Evolutionary conservation across 2,113 vertebrate genomes (phyloP), one percentile per base, ranked within the genome.

Genomic region (Sceloporus tristichus): DNA sequence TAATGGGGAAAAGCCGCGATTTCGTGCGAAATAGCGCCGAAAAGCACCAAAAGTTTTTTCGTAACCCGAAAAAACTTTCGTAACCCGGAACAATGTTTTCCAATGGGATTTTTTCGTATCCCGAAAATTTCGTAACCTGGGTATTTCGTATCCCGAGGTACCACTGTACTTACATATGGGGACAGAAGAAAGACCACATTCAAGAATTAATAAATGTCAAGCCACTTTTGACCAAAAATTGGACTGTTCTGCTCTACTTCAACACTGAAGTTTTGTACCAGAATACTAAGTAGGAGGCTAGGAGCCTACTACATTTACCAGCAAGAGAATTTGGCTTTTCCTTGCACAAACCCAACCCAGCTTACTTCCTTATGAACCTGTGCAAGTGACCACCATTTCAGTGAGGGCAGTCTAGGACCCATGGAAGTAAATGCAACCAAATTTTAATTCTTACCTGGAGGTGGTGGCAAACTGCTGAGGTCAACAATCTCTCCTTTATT

Each of bases 391-490:
- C 71, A 38, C n/a, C 54, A 42, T 38, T 76, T 77, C 23, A 62
- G 34, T 11, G 62, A 75, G 76, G 71, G 11, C 62, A 54, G 40
- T 42, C 34, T 34, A 5, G 19, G 40, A 25, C 14, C 14, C 23
- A 42, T 7, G 23, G 10, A 65, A 34, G 34, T 13, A 85, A 91
- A 87, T 6, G 25, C 23, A 80, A 91, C 7, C 7, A 38, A 11
- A 7, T 29, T 9, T 1, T 29, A 29, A 13, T n/a, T 90, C 97
- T 96, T 79, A 99, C 98, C 97, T 90, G 97, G 97, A 89, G 97
- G 96, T 6, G 98, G 98, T 1, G 98, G 98, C 59, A 98, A 91
- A 34, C 85, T 94, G 88, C 93, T 94, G 80, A 97, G 88, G 76
- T 98, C 97, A 66, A 98, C 93, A 0, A 94, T 87, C 90, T 97